A percentile compares a stretch with the other conserved stretches of the same genome.
Evolutionary conservation across 2,797 vertebrate genomes (phyloP).

Genomic region (Labroides dimidiatus): DNA sequence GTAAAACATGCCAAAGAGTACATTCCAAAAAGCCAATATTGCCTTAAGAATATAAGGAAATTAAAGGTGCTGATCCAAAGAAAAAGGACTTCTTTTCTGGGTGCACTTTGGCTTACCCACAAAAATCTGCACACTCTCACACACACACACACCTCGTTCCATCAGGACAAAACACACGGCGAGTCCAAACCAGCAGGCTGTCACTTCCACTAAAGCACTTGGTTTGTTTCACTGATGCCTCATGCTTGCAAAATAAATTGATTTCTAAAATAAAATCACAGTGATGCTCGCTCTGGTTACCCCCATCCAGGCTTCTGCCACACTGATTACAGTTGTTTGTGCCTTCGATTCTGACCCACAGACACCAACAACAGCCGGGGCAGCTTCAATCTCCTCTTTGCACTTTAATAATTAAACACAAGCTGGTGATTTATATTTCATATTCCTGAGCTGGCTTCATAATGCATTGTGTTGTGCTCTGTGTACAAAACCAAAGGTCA

Average conservation of each 20-base stretch:
- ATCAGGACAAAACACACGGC: slow-evolving; percentile 29
- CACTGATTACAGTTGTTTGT: slow-evolving; percentile 50
- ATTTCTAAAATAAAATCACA: slow-evolving; percentile 54
- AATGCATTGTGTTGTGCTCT: slow-evolving; percentile 36
- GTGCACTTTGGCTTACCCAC: not conserved
- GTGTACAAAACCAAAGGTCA: slow-evolving; percentile 47
- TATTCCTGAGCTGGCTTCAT: slow-evolving; percentile 40
- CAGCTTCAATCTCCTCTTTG: slow-evolving; percentile 50
- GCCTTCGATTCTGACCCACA: slow-evolving; percentile 51
- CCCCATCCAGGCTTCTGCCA: slow-evolving; percentile 39
- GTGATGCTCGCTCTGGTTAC: slow-evolving; percentile 25
- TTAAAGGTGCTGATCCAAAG: not conserved
- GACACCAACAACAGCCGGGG: slow-evolving; percentile 1
- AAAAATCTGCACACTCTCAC: not conserved
- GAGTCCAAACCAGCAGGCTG: slow-evolving; percentile 41
- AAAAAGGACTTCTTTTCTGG: not conserved
- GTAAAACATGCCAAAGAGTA: too few species aligned
- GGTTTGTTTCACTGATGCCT: slow-evolving; percentile 36
- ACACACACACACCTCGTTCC: not conserved
- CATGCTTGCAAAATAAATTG: slow-evolving; percentile 38
- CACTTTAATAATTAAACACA: slow-evolving; percentile 65
- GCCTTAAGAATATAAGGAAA: too few species aligned
- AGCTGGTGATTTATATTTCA: slow-evolving; percentile 54
- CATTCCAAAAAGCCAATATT: too few species aligned
- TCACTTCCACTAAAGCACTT: slow-evolving; percentile 36